phyloP scores from a whole-genome alignment of 2,797 vertebrate species.

The Etheostoma perlongum region DNA sequence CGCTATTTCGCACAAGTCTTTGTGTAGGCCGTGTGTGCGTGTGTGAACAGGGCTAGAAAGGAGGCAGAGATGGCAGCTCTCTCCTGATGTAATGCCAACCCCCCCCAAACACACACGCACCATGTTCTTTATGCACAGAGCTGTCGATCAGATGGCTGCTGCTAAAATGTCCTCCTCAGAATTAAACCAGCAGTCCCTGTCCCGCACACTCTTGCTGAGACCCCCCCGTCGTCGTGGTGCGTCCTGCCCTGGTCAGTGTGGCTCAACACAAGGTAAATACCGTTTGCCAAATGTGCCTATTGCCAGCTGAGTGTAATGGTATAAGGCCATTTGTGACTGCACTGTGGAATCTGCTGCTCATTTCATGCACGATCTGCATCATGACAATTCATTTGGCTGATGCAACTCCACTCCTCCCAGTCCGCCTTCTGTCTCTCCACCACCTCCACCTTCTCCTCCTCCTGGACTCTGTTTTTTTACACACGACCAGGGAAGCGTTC shows the following conservation, averaged over 20 bases:
- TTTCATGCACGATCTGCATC: slow-evolving; percentile 82
- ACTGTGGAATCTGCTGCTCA: slow-evolving; percentile 76
- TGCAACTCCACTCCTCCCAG: slow-evolving; percentile 58
- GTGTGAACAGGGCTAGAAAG: slow-evolving; percentile 36
- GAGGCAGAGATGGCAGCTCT: slow-evolving; percentile 75
- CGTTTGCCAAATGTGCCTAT: slow-evolving; percentile 8
- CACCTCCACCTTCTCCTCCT: slow-evolving; percentile 35
- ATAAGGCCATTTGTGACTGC: slow-evolving; percentile 66
- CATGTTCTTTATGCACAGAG: slow-evolving; percentile 78
- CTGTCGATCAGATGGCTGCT: slow-evolving; percentile 78
- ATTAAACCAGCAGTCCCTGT: slow-evolving; percentile 34
- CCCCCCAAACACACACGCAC: slow-evolving; percentile 72
- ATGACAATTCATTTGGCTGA: slow-evolving; percentile 81
- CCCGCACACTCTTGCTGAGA: background rate
- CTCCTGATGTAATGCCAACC: slow-evolving; percentile 84
- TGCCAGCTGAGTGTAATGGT: slow-evolving; percentile 50
- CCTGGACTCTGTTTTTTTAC: slow-evolving; percentile 18
- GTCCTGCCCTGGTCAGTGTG: background rate
- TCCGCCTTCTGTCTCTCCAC: slow-evolving; percentile 32
- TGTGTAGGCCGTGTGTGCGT: slow-evolving; percentile 45
- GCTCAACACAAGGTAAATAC: slow-evolving; percentile 19
- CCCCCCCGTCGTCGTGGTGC: background rate
- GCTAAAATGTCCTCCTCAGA: slow-evolving; percentile 78
- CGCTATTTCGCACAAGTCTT: slow-evolving; percentile 54
- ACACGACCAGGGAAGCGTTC: slow-evolving; percentile 8